Evolutionary conservation across 2,888 invertebrate genomes (phyloP).

Genomic region (Heliothis peltigera): DNA sequence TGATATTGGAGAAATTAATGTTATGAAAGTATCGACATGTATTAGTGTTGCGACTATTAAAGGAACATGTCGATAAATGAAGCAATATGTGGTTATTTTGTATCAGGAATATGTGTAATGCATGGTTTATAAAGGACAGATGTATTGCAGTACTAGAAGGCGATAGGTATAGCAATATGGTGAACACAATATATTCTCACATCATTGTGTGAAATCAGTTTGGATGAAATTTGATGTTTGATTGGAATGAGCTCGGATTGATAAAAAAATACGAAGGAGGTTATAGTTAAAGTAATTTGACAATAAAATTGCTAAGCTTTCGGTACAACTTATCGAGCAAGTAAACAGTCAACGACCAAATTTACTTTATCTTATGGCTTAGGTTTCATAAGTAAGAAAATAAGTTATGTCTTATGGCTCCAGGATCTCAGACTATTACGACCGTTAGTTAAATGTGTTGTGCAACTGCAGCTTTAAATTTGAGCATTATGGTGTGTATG

Average conservation of each 20-base stretch:
- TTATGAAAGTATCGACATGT: neutral
- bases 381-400: too few species aligned
- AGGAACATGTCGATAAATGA: neutral
- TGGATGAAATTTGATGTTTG: too few species aligned
- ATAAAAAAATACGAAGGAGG: conserved; percentile 21
- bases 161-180: conserved; percentile 22
- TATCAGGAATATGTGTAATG: neutral
- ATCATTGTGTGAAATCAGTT: too few species aligned
- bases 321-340: too few species aligned
- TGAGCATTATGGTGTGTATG: conserved; percentile 22
- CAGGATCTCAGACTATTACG: too few species aligned
- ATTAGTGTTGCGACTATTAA: neutral
- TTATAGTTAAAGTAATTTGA: conserved; percentile 48
- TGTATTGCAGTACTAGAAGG: conserved; percentile 51
- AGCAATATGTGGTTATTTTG: conserved; percentile 18
- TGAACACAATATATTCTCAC: conserved; percentile 9
- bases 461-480: conserved; percentile 43
- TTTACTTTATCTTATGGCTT: too few species aligned
- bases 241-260: conserved; percentile 24
- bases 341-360: too few species aligned
- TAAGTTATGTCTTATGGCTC: too few species aligned
- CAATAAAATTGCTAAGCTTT: conserved; percentile 55
- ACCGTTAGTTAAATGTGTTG: too few species aligned
- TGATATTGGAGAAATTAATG: too few species aligned
- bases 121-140: conserved; percentile 3